These are phyloP conservation scores for Leptosomus discolor DNA, from an alignment of 2,113 vertebrate species.

Conservation along the genomic window DNA sequence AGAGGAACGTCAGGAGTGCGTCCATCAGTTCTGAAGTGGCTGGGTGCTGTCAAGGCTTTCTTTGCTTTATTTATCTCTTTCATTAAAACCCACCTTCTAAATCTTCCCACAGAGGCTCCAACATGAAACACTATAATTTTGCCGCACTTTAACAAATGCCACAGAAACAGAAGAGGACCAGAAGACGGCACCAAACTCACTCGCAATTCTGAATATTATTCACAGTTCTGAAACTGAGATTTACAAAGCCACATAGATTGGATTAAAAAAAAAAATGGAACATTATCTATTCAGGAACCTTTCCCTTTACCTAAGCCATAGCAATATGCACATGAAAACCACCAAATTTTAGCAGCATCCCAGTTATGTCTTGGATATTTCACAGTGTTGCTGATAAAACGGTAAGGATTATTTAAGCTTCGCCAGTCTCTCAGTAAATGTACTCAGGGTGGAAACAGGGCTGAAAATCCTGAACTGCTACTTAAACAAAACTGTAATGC, in stretches of 20 bases:
- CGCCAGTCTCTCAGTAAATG: background rate
- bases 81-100: background rate
- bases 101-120: background rate
- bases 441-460: background rate
- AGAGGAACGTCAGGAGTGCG: background rate
- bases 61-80: background rate
- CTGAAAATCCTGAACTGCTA: background rate
- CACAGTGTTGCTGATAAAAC: background rate
- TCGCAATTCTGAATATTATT: background rate
- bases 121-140: background rate
- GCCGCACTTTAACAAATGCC: background rate
- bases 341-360: background rate
- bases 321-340: background rate
- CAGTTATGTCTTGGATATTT: background rate
- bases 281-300: background rate
- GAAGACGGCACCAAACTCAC: background rate
- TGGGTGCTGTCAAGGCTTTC: background rate
- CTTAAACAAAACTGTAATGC: background rate
- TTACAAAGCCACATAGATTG: background rate
- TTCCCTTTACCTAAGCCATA: background rate
- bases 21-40: background rate
- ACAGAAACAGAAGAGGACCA: background rate
- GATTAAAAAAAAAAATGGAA: background rate
- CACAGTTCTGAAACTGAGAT: background rate
- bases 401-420: background rate